phyloP scores from a whole-genome alignment of 2,113 vertebrate species.

The Thunnus thynnus region DNA sequence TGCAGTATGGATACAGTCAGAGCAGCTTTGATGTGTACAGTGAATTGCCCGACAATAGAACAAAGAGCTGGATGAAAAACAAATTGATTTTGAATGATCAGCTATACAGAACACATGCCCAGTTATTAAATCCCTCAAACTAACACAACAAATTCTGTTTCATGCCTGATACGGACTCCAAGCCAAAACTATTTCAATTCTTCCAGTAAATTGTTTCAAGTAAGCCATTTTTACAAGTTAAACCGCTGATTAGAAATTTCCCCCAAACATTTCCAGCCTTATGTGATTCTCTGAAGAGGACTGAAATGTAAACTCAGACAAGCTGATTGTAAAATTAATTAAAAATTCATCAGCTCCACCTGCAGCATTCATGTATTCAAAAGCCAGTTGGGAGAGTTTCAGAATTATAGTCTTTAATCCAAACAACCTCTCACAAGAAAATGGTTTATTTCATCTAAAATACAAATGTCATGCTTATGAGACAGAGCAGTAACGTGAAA shows the following conservation, averaged over 20 bases:
- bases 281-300: not conserved
- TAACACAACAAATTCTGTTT: constrained; percentile 41
- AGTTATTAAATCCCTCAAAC: constrained; percentile 51
- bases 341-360: not conserved
- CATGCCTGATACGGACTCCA: not conserved
- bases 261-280: not conserved
- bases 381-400: not conserved
- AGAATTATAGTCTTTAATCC: not conserved
- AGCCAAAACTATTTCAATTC: constrained; percentile 8
- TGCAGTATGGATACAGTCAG: not conserved
- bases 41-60: constrained; percentile 33
- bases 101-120: constrained; percentile 65
- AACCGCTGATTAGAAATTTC: not conserved
- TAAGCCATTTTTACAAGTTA: not conserved
- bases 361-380: constrained; percentile 2
- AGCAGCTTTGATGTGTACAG: not conserved
- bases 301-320: not conserved
- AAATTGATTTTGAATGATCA: constrained; percentile 51
- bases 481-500: not conserved
- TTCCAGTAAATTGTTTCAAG: constrained; percentile 12
- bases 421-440: too few species aligned
- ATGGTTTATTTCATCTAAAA: not conserved
- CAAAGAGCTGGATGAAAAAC: constrained; percentile 41
- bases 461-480: not conserved
- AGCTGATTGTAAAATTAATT: not conserved